Evolutionary conservation across 1,140 invertebrate genomes (phyloP).

Genomic region (Pseudomyrmex cubaensis): DNA sequence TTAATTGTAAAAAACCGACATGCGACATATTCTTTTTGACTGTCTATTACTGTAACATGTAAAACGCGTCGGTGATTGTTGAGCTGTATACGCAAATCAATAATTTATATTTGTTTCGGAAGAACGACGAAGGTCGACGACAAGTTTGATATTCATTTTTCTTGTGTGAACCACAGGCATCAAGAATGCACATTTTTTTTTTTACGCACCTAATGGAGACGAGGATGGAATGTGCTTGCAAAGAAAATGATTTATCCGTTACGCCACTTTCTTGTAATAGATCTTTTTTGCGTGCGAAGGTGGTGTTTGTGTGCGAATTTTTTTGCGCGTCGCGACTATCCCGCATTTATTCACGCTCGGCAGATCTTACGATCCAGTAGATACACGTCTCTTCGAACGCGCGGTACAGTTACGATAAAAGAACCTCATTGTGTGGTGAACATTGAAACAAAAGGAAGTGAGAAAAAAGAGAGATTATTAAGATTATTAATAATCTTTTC

Average conservation of each 20-base stretch:
- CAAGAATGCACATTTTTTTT: neutral
- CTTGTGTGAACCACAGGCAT: neutral
- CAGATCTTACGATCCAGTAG: slow-evolving; percentile 22
- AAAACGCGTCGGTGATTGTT: too few species aligned
- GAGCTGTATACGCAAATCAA: neutral
- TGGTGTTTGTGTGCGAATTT: slow-evolving; percentile 14
- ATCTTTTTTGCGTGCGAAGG: neutral
- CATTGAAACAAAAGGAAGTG: neutral
- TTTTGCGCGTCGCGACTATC: slow-evolving; percentile 23
- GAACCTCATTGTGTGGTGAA: neutral
- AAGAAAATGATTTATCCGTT: slow-evolving; percentile 27
- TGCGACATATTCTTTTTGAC: too few species aligned
- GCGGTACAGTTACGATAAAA: neutral
- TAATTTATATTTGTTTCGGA: slow-evolving; percentile 2
- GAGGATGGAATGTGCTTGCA: slow-evolving; percentile 1
- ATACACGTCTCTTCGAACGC: neutral
- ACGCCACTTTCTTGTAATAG: slow-evolving; percentile 18
- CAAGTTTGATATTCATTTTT: neutral
- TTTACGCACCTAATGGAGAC: neutral
- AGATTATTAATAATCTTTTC: neutral
- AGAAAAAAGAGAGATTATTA: neutral
- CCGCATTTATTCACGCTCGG: slow-evolving; percentile 4
- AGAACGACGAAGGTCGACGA: neutral
- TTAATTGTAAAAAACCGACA: neutral
- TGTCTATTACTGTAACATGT: too few species aligned